phyloP scores from a whole-genome alignment of 2,113 vertebrate genomes.

The Alosa alosa region DNA sequence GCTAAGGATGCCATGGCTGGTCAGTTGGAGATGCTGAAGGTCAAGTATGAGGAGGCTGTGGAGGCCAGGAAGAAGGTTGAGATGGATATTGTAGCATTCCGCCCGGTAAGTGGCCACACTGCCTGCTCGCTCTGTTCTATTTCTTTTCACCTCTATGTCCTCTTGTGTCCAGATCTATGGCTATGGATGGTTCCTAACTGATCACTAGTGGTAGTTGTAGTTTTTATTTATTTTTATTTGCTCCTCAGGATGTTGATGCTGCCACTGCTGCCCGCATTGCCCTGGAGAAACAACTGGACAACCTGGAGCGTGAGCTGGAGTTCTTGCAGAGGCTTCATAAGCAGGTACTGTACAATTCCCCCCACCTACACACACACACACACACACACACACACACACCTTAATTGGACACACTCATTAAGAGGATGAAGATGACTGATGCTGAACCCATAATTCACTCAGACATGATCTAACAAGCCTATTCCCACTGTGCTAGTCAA shows the following conservation, averaged over 20 bases:
- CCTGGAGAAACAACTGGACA: constrained; percentile 68
- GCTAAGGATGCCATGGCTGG: constrained; percentile 62
- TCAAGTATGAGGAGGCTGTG: constrained; percentile 65
- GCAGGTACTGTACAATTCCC: constrained; percentile 59
- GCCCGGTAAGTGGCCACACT: constrained; percentile 63
- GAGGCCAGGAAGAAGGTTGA: constrained; percentile 69
- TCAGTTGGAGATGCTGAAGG: constrained; percentile 65
- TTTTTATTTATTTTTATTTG: background rate
- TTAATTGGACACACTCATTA: no score
- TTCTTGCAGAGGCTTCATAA: constrained; percentile 73
- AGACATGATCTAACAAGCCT: background rate
- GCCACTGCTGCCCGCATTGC: constrained; percentile 61
- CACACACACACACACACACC: background rate
- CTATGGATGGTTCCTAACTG: background rate
- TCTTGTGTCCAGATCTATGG: no score
- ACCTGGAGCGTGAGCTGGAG: constrained; percentile 65
- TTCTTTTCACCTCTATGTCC: no score
- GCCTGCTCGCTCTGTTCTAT: background rate
- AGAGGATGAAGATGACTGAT: background rate
- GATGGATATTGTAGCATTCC: constrained; percentile 67
- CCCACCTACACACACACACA: background rate
- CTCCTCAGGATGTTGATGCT: constrained; percentile 62
- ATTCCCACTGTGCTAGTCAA: no score
- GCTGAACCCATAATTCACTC: background rate
- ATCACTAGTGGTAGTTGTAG: background rate